These are phyloP conservation scores for Conomelus anceps DNA, from an alignment of 2,888 invertebrate species.

Conservation along the genomic window DNA sequence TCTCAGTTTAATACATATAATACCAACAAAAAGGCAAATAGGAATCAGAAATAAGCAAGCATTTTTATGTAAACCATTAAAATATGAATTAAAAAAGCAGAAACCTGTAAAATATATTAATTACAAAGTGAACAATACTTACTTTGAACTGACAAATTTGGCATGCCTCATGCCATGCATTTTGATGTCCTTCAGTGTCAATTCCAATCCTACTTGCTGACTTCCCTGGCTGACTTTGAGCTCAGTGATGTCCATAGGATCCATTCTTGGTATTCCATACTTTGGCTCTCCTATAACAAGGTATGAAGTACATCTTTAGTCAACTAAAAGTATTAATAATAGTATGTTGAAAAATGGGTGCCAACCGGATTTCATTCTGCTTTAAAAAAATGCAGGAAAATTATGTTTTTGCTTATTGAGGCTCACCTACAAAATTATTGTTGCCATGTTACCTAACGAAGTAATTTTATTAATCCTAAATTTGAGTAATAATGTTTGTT, in stretches of 20 bases:
- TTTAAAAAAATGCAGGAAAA: no score
- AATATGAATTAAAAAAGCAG: not conserved
- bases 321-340: not conserved
- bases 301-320: not conserved
- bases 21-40: no score
- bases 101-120: not conserved
- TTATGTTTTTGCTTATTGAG: no score
- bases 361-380: no score
- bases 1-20: no score
- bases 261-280: slow-evolving; percentile 34
- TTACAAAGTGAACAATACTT: not conserved
- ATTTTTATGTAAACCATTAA: not conserved
- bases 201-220: slow-evolving; percentile 31
- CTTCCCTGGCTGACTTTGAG: slow-evolving; percentile 34
- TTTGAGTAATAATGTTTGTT: no score
- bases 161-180: slow-evolving; percentile 33
- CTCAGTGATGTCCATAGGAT: slow-evolving; percentile 34
- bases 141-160: slow-evolving; percentile 33
- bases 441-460: no score
- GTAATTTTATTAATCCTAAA: no score
- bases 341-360: no score
- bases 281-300: slow-evolving; percentile 34
- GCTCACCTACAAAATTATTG: no score
- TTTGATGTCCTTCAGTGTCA: slow-evolving; percentile 32
- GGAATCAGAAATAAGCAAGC: no score